A percentile compares a stretch with the other conserved stretches of the same genome.
phyloP scores from a whole-genome alignment of 2,888 invertebrate species.

The Yponomeuta sedellus region DNA sequence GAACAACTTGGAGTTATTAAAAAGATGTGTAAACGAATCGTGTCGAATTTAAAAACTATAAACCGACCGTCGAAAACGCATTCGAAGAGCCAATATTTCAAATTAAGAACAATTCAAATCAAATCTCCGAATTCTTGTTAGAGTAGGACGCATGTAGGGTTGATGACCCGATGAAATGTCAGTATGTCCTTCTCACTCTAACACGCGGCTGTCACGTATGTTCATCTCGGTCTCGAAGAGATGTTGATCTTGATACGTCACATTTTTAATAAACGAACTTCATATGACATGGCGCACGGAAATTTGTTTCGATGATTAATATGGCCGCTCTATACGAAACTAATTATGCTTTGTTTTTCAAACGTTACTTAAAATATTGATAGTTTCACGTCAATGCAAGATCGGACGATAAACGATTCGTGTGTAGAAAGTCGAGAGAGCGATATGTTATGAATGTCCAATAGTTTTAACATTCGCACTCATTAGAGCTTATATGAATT shows the following conservation, averaged over 20 bases:
- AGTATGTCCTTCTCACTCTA: conserved; percentile 56
- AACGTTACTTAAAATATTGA: conserved; percentile 75
- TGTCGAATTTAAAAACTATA: conserved; percentile 16
- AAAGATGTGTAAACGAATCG: conserved; percentile 4
- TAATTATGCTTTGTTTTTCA: conserved; percentile 71
- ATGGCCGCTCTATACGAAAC: conserved; percentile 65
- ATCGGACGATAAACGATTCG: conserved; percentile 65
- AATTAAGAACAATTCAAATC: conserved; percentile 76
- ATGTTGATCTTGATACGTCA: conserved; percentile 77
- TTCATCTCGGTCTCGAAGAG: conserved; percentile 59
- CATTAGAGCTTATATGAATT: conserved; percentile 43
- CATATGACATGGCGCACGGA: conserved; percentile 73
- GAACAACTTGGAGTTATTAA: conserved; percentile 23
- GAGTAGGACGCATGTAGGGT: conserved; percentile 73
- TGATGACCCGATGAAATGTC: conserved; percentile 76
- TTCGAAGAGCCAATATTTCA: conserved; percentile 59
- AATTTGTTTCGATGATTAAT: conserved; percentile 76
- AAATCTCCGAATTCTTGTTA: conserved; percentile 75
- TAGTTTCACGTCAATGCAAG: conserved; percentile 73
- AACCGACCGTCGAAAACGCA: conserved; percentile 34
- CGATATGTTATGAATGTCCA: conserved; percentile 60
- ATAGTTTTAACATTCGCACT: conserved; percentile 29
- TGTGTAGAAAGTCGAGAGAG: conserved; percentile 63
- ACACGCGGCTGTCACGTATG: conserved; percentile 35
- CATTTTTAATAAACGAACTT: conserved; percentile 76